Evolutionary conservation across 1,140 invertebrate genomes (phyloP).

Genomic region (Sipha flava): DNA sequence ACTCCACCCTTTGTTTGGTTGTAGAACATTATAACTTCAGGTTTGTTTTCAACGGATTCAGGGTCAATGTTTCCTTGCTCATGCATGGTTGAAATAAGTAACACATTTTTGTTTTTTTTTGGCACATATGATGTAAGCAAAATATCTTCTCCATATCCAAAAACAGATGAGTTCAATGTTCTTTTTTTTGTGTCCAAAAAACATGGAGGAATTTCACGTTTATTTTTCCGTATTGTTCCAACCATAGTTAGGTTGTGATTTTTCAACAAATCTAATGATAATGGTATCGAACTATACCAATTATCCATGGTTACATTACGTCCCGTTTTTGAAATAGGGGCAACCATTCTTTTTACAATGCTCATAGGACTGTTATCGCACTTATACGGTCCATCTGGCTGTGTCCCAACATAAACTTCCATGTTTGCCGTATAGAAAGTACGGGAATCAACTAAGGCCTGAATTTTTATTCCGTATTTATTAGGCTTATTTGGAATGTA

Average conservation of each 20-base stretch:
- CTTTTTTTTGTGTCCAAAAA: conserved; percentile 15
- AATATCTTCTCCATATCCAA: conserved; percentile 12
- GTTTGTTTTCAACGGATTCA: conserved; percentile 38
- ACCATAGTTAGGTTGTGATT: conserved; percentile 34
- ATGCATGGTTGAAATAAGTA: conserved; percentile 39
- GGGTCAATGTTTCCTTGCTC: conserved; percentile 36
- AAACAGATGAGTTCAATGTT: conserved; percentile 6
- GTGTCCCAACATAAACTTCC: conserved; percentile 42
- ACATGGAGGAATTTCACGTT: conserved; percentile 38
- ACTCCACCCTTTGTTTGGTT: conserved; percentile 27
- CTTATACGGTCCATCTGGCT: conserved; percentile 41
- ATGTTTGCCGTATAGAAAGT: conserved; percentile 41
- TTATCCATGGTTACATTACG: conserved; percentile 43
- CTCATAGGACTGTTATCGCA: conserved; percentile 37
- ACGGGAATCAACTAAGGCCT: conserved; percentile 39
- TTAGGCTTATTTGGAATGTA: too few relatives aligned
- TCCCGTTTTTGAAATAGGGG: conserved; percentile 37
- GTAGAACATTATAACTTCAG: conserved; percentile 37
- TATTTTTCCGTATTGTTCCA: conserved; percentile 43
- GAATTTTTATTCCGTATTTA: conserved; percentile 47
- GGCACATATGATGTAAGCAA: conserved; percentile 34
- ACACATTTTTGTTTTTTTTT: conserved; percentile 40
- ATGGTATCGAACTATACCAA: conserved; percentile 41
- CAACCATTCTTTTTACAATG: conserved; percentile 29
- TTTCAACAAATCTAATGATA: conserved; percentile 40